Evolutionary conservation across 2,797 vertebrate genomes (phyloP).

Genomic region (Prionace glauca): DNA sequence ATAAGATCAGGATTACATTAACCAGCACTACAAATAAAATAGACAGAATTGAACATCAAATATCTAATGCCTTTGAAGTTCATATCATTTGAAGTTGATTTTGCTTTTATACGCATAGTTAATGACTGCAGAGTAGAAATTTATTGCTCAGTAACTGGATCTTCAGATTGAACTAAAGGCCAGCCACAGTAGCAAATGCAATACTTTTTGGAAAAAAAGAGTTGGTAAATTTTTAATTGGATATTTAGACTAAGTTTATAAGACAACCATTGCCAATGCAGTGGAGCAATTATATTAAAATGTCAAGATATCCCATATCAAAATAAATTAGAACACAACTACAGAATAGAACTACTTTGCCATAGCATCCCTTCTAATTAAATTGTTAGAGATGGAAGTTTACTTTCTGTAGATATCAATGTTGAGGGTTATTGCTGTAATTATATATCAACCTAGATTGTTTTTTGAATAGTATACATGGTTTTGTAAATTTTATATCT

Average conservation of each 20-base stretch:
- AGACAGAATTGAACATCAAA: conserved; percentile 44
- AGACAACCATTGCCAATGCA: neutral
- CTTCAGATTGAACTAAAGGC: conserved; percentile 32
- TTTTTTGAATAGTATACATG: neutral
- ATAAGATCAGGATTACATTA: conserved; percentile 47
- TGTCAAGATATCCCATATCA: conserved; percentile 25
- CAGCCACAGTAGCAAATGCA: conserved; percentile 29
- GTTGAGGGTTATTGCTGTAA: neutral
- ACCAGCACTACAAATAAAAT: conserved; percentile 44
- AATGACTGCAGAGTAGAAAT: conserved; percentile 34
- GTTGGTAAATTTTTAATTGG: conserved; percentile 32
- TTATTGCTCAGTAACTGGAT: conserved; percentile 41
- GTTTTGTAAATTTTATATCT: neutral
- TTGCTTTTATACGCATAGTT: conserved; percentile 22
- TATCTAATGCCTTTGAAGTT: conserved; percentile 45
- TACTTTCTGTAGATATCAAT: neutral
- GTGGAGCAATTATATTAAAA: conserved; percentile 16
- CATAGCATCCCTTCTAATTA: neutral
- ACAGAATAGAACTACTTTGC: neutral
- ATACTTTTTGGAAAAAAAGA: neutral
- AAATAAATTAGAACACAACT: neutral
- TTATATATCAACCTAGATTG: neutral
- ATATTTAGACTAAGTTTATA: conserved; percentile 18
- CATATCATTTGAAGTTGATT: conserved; percentile 36
- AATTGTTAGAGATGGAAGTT: neutral